A percentile compares a stretch with the other conserved stretches of the same genome.
phyloP scores from a whole-genome alignment of 1,140 invertebrate genomes.

The Zaprionus gabonicus region DNA sequence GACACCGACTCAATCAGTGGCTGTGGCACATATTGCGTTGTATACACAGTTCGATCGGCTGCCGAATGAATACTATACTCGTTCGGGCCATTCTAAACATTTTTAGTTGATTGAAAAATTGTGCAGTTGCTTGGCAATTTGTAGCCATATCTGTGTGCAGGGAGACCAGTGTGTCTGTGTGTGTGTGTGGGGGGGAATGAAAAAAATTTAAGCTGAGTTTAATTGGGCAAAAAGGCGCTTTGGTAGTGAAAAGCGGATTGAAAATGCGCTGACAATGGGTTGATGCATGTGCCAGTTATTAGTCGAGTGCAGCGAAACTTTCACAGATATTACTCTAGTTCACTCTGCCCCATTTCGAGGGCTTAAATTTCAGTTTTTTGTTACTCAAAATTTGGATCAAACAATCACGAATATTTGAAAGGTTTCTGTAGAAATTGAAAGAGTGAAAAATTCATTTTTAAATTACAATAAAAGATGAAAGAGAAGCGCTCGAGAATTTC shows the following conservation, averaged over 20 bases:
- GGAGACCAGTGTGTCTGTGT: neutral
- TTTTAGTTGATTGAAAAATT: constrained; percentile 83
- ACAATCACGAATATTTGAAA: neutral
- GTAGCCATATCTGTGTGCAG: constrained; percentile 6
- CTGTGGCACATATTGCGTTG: constrained; percentile 59
- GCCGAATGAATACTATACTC: constrained; percentile 63
- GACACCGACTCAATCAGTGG: constrained; percentile 60
- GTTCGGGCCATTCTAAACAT: constrained; percentile 71
- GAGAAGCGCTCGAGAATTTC: too few species aligned
- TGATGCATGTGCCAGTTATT: constrained; percentile 8
- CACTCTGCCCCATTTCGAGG: neutral
- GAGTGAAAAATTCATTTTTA: neutral
- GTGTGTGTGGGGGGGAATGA: neutral
- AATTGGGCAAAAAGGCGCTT: constrained; percentile 64
- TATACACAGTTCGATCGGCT: constrained; percentile 54
- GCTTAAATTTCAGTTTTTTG: neutral
- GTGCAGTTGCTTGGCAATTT: constrained; percentile 76
- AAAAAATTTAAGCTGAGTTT: constrained; percentile 70
- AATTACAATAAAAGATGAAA: too few species aligned
- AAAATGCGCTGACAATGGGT: constrained; percentile 56
- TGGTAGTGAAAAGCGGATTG: constrained; percentile 36
- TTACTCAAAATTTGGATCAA: neutral
- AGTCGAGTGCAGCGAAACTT: neutral
- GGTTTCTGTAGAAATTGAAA: neutral
- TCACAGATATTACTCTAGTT: constrained; percentile 3